Base-by-base conservation (phyloP, 2,113 vertebrate genomes). In the Platysteira castanea region DNA sequence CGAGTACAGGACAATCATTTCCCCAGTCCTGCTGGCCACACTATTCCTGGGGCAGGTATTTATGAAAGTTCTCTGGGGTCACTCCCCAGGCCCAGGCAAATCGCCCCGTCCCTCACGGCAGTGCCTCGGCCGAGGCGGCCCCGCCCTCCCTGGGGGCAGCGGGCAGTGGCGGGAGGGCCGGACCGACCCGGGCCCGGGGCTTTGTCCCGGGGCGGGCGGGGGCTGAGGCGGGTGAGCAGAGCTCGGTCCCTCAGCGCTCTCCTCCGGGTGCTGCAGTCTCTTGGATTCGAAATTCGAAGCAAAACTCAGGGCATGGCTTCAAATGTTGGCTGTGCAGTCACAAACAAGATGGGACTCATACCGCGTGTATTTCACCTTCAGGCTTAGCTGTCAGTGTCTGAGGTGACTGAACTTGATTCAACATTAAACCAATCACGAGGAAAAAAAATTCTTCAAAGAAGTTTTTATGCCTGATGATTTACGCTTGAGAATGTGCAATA, bases 71-170 rank as follows among this genome's bases (percentile, higher is more conserved):
- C 39, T 21, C 33, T 42, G 60, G 18, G 37, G 7, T 81, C 52
- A 2, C 10, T 37, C 12, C 24, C 6, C 30, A 18, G 39, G 28
- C 39, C 37, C 39, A 3, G 44, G 37, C 27, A 46, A 39, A 52
- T 11, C 4, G 1, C 3, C 44, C 52, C 1, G 27, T 44, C 60
- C 69, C 52, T 33, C 50, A 13, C 3, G 22, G 44, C 14, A 6
- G 8, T n/a, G 39, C 59, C 85, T 83, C 44, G 86, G 91, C 81
- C 44, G 79, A 86, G 94, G 93, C 16, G 76, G 93, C 37, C 30
- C 31, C 27, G 61, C n/a, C 21, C 33, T 33, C 12, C 17, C 23
- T 5, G n/a, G 6, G 68, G 42, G 5, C 23, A 5, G 5, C 15
- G 20, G 30, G 42, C 61, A 13, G 61, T 4, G 46, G 18, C 22